Percentiles rank a stretch among this genome's conserved stretches.
phyloP scores from a whole-genome alignment of 1,140 invertebrate species.

The Bombus pascuorum region DNA sequence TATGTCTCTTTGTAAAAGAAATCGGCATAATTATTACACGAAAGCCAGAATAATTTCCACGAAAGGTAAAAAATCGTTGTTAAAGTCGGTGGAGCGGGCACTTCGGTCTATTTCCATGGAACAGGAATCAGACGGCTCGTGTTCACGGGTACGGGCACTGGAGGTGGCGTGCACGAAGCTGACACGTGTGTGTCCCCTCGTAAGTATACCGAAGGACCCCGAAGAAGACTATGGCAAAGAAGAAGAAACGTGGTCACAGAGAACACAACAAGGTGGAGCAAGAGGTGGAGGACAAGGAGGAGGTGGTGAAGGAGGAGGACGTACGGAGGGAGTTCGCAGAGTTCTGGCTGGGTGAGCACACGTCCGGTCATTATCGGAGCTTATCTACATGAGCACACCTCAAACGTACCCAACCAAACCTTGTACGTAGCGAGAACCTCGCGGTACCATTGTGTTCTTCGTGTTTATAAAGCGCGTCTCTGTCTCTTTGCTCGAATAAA shows the following conservation, averaged over 20 bases:
- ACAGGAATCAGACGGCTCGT: neutral
- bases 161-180: slow-evolving; percentile 36
- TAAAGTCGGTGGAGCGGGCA: neutral
- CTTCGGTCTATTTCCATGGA: slow-evolving; percentile 18
- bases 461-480: slow-evolving; percentile 63
- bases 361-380: slow-evolving; percentile 83
- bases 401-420: slow-evolving; percentile 79
- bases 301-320: slow-evolving; percentile 63
- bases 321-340: slow-evolving; percentile 78
- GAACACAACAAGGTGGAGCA: slow-evolving; percentile 47
- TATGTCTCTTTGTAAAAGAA: neutral
- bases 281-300: slow-evolving; percentile 29
- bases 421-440: slow-evolving; percentile 59
- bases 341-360: slow-evolving; percentile 82
- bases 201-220: slow-evolving; percentile 59
- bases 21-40: neutral
- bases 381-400: slow-evolving; percentile 84
- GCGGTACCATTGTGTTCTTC: slow-evolving; percentile 58
- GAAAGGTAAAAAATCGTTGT: neutral
- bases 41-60: neutral
- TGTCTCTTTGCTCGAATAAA: slow-evolving; percentile 24
- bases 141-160: neutral
- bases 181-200: slow-evolving; percentile 54
- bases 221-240: slow-evolving; percentile 36
- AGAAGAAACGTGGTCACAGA: slow-evolving; percentile 54